Percentiles rank a stretch among this genome's conserved stretches.
Conservation (phyloP, 2,888 invertebrate genomes). For the Morpho helenor region DNA sequence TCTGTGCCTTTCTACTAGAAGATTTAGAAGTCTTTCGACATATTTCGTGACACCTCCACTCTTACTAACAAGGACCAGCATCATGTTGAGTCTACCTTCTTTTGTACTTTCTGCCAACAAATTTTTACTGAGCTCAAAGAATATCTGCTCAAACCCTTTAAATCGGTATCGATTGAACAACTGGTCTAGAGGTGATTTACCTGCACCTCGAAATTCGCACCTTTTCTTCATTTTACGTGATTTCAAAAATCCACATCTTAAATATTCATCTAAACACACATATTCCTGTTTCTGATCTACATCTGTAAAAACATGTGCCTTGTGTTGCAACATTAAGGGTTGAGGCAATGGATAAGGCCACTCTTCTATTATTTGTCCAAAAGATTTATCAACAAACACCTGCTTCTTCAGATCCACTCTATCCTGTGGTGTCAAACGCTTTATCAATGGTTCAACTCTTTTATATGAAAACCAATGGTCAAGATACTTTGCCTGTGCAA, state of each 20-base stretch:
- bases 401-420: slow-evolving; percentile 41
- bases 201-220: background rate
- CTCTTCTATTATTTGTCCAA: slow-evolving; percentile 34
- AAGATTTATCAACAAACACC: slow-evolving; percentile 43
- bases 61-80: slow-evolving; percentile 59
- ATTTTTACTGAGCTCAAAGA: slow-evolving; percentile 44
- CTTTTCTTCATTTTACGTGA: background rate
- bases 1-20: slow-evolving; percentile 37
- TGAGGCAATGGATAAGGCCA: slow-evolving; percentile 40
- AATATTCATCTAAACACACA: slow-evolving; percentile 2
- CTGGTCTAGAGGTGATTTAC: slow-evolving; percentile 40
- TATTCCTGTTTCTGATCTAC: slow-evolving; percentile 25
- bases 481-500: slow-evolving; percentile 48
- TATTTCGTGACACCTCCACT: slow-evolving; percentile 44
- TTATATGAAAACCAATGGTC: slow-evolving; percentile 42
- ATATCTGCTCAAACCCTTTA: slow-evolving; percentile 42
- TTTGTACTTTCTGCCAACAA: slow-evolving; percentile 39
- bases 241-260: background rate
- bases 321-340: slow-evolving; percentile 12
- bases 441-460: slow-evolving; percentile 45
- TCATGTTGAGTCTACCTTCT: slow-evolving; percentile 50
- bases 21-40: slow-evolving; percentile 40
- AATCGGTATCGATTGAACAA: slow-evolving; percentile 54
- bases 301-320: slow-evolving; percentile 38
- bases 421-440: slow-evolving; percentile 37